Conservation (phyloP, 53 echinoderm and acorn worm species). For the Actinopyga echinites region DNA sequence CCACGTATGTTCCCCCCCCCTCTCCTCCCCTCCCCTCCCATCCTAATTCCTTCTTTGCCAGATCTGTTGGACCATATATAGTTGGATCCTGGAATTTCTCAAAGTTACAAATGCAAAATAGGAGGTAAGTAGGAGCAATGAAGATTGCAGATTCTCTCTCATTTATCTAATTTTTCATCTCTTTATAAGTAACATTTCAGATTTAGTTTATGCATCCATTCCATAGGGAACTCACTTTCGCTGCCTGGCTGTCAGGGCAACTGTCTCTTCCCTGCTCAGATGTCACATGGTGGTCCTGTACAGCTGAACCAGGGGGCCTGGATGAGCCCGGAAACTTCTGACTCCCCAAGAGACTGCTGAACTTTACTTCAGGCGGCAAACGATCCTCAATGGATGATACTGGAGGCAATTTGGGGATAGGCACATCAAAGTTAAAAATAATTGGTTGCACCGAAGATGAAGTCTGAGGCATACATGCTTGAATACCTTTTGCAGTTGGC, state of each 20-base stretch:
- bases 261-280: slow-evolving; percentile 26
- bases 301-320: neutral
- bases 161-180: too few relatives aligned
- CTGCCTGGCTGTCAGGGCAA: slow-evolving; percentile 18
- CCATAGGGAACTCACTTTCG: neutral
- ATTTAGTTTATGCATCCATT: too few relatives aligned
- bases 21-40: too few relatives aligned
- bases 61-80: too few relatives aligned
- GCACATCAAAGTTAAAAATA: slow-evolving; percentile 90
- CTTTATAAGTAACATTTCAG: too few relatives aligned
- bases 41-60: too few relatives aligned
- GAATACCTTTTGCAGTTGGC: slow-evolving; percentile 22
- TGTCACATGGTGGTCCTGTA: slow-evolving; percentile 26
- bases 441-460: slow-evolving; percentile 76
- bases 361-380: slow-evolving; percentile 22
- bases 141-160: too few relatives aligned
- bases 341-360: neutral
- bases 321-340: neutral
- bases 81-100: too few relatives aligned
- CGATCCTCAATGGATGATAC: slow-evolving; percentile 53
- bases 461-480: neutral
- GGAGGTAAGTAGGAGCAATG: too few relatives aligned
- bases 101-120: too few relatives aligned
- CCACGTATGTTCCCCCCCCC: too few relatives aligned
- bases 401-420: slow-evolving; percentile 68